These are phyloP conservation scores for Orthosia gothica DNA, from an alignment of 2,888 invertebrate species.

Conservation along the genomic window DNA sequence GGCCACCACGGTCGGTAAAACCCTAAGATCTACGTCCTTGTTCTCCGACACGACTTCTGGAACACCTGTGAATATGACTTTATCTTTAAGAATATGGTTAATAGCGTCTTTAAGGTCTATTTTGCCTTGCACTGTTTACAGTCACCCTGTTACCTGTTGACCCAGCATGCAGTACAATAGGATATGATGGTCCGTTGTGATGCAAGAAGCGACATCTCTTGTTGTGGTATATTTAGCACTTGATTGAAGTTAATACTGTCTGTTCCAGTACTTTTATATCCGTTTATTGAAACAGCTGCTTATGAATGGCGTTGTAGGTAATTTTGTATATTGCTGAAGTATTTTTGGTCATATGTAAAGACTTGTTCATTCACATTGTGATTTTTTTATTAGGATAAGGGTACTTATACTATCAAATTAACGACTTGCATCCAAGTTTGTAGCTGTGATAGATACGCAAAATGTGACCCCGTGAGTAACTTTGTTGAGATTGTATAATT, in stretches of 20 bases:
- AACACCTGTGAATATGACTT: slow-evolving; percentile 85
- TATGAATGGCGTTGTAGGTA: neutral
- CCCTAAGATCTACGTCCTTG: slow-evolving; percentile 92
- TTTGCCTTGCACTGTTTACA: slow-evolving; percentile 44
- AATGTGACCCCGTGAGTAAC: slow-evolving; percentile 34
- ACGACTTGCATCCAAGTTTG: neutral
- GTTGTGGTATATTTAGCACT: slow-evolving; percentile 27
- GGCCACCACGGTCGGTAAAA: slow-evolving; percentile 81
- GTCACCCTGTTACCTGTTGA: slow-evolving; percentile 48
- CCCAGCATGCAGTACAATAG: slow-evolving; percentile 11
- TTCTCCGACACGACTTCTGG: slow-evolving; percentile 82
- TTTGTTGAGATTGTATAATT: slow-evolving; percentile 43
- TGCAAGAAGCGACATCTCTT: slow-evolving; percentile 23
- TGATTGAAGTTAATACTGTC: slow-evolving; percentile 1
- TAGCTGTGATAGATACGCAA: neutral
- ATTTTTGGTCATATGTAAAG: neutral
- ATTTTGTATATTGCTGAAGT: neutral
- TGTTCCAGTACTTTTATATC: neutral
- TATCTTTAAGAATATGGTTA: slow-evolving; percentile 80
- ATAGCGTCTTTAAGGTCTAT: slow-evolving; percentile 58
- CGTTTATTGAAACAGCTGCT: neutral
- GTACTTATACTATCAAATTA: too few relatives aligned
- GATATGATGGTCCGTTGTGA: slow-evolving; percentile 5
- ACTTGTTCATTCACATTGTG: neutral
- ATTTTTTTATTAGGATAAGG: neutral